Percentiles rank a stretch among this genome's conserved stretches.
Evolutionary conservation across 2,888 invertebrate genomes (phyloP).

Genomic region (Escarpia spicata): DNA sequence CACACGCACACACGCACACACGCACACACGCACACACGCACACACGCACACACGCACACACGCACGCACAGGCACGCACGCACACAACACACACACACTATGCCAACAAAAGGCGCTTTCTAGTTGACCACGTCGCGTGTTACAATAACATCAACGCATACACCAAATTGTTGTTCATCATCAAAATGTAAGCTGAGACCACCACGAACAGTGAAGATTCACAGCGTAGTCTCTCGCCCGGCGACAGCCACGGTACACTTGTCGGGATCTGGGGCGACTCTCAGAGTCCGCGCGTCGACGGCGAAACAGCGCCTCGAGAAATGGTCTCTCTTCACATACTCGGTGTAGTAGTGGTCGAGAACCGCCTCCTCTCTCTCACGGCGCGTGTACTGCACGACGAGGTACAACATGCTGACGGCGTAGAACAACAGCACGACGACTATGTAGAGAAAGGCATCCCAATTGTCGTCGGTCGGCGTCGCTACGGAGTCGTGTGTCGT

Average conservation of each 20-base stretch:
- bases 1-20: slow-evolving; percentile 1
- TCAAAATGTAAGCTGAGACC: not conserved
- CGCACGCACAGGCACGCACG: not conserved
- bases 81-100: not conserved
- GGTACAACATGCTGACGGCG: slow-evolving; percentile 4
- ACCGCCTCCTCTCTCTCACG: not conserved
- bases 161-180: not conserved
- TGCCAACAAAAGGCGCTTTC: not conserved
- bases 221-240: not conserved
- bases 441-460: not conserved
- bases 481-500: not conserved
- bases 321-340: not conserved
- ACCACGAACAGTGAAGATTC: not conserved
- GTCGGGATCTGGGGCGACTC: not conserved
- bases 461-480: not conserved
- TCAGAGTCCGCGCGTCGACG: not conserved
- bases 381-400: not conserved
- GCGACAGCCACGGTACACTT: not conserved
- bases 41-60: not conserved
- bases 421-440: not conserved
- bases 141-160: not conserved
- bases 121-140: not conserved
- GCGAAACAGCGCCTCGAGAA: slow-evolving; percentile 1
- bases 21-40: slow-evolving; percentile 14
- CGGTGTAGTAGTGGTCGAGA: not conserved